Percentiles rank a stretch among this genome's conserved stretches.
phyloP scores from a whole-genome alignment of 2,888 invertebrate genomes.

The Pseudoips prasinana region DNA sequence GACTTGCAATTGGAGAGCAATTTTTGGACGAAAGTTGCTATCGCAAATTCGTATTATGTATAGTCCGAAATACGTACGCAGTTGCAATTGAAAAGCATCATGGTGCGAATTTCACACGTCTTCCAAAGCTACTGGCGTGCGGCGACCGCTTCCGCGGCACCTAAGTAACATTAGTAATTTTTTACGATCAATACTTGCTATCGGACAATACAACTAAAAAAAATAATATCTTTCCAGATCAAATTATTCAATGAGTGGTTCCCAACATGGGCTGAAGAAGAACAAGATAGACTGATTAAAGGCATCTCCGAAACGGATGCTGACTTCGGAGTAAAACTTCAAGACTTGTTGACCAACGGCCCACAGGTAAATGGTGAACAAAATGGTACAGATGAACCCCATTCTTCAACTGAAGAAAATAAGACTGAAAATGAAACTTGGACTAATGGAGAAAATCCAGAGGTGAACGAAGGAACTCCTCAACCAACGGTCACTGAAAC shows the following conservation, averaged over 20 bases:
- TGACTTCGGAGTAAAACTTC: constrained; percentile 87
- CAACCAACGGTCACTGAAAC: constrained; percentile 45
- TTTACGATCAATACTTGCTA: too few relatives aligned
- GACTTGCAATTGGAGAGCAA: too few relatives aligned
- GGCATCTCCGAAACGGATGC: constrained; percentile 87
- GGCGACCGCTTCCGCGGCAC: too few relatives aligned
- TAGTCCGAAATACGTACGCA: too few relatives aligned
- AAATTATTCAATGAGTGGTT: constrained; percentile 94
- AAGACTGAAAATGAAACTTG: constrained; percentile 26
- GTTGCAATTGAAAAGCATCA: too few relatives aligned
- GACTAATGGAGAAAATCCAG: constrained; percentile 23
- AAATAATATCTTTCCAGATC: constrained; percentile 70
- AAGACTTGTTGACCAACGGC: constrained; percentile 66
- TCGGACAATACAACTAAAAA: too few relatives aligned
- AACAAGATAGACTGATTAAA: constrained; percentile 86
- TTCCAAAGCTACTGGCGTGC: too few relatives aligned
- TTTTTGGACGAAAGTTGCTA: too few relatives aligned
- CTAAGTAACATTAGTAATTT: too few relatives aligned
- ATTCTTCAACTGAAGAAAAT: constrained; percentile 38
- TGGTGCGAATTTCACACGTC: too few relatives aligned
- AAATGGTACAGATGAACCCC: constrained; percentile 52
- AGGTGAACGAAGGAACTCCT: constrained; percentile 26
- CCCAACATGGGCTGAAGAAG: constrained; percentile 88
- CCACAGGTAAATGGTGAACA: constrained; percentile 66
- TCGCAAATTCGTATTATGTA: too few relatives aligned